Conservation (phyloP, 2,888 invertebrate genomes). For the Macaria liturata region DNA sequence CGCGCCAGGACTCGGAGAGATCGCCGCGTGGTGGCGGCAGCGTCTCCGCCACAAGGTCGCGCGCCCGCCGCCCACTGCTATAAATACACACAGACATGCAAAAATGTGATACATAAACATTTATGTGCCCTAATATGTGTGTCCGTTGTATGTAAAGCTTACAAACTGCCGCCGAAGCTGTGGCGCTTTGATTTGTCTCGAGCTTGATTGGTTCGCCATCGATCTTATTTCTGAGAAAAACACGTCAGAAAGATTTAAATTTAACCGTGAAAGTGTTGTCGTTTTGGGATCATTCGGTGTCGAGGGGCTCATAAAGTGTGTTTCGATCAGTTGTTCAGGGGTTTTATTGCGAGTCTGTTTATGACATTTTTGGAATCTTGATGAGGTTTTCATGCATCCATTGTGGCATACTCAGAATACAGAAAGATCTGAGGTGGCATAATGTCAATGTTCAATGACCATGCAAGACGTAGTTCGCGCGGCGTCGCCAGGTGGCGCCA, state of each 20-base stretch:
- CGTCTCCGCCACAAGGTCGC: slow-evolving; percentile 78
- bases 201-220: slow-evolving; percentile 34
- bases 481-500: too few relatives aligned
- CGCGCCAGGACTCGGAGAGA: slow-evolving; percentile 34
- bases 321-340: slow-evolving; percentile 4
- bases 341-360: too few relatives aligned
- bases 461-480: slow-evolving; percentile 1
- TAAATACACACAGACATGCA: slow-evolving; percentile 78
- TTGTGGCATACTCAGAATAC: too few relatives aligned
- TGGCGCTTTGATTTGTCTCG: slow-evolving; percentile 39
- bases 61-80: slow-evolving; percentile 72
- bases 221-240: slow-evolving; percentile 11
- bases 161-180: slow-evolving; percentile 10
- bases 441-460: slow-evolving; percentile 15
- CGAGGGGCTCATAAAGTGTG: slow-evolving; percentile 1
- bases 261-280: slow-evolving; percentile 6
- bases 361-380: too few relatives aligned
- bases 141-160: slow-evolving; percentile 35
- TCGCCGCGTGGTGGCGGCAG: slow-evolving; percentile 44
- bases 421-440: slow-evolving; percentile 4
- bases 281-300: background rate
- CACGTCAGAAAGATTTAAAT: slow-evolving; percentile 2
- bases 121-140: slow-evolving; percentile 63
- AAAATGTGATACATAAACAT: slow-evolving; percentile 73
- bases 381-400: slow-evolving; percentile 2